phyloP scores from a whole-genome alignment of 2,797 vertebrate genomes.

The Fundulus diaphanus region DNA sequence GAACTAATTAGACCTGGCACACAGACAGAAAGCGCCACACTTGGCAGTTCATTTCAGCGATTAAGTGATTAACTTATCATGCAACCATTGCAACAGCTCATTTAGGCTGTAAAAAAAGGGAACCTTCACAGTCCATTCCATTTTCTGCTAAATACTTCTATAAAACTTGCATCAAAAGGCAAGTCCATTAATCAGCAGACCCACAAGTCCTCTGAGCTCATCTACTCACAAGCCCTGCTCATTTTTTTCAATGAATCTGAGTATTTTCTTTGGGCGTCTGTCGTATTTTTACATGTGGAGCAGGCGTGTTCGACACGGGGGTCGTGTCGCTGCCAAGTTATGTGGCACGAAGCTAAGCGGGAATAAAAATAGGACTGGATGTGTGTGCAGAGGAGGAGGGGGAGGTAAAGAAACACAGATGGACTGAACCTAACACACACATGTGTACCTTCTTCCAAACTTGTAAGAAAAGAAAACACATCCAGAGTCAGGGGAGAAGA shows the following conservation, averaged over 20 bases:
- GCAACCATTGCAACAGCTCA: slow-evolving; percentile 3
- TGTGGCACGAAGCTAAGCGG: slow-evolving; percentile 81
- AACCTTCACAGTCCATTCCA: slow-evolving; percentile 15
- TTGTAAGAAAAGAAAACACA: slow-evolving; percentile 39
- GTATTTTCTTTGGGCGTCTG: slow-evolving; percentile 80
- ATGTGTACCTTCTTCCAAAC: slow-evolving; percentile 8
- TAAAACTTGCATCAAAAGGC: slow-evolving; percentile 17
- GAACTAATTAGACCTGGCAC: slow-evolving; percentile 47
- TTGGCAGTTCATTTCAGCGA: slow-evolving; percentile 18
- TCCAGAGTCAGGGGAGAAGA: slow-evolving; percentile 32
- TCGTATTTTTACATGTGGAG: slow-evolving; percentile 83
- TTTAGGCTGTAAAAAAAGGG: slow-evolving; percentile 15
- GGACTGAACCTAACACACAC: slow-evolving; percentile 35
- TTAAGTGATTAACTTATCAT: slow-evolving; percentile 9
- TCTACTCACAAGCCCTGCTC: slow-evolving; percentile 62
- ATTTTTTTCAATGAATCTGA: slow-evolving; percentile 64
- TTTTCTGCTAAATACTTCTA: slow-evolving; percentile 25
- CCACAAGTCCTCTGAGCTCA: slow-evolving; percentile 35
- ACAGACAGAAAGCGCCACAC: slow-evolving; percentile 31
- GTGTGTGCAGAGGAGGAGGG: slow-evolving; percentile 27
- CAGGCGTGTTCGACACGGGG: slow-evolving; percentile 75
- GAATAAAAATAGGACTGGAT: slow-evolving; percentile 76
- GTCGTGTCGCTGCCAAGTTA: slow-evolving; percentile 78
- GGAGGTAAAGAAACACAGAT: slow-evolving; percentile 52
- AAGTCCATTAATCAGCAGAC: slow-evolving; percentile 23